A percentile compares a stretch with the other conserved stretches of the same genome.
Conservation (phyloP, 2,113 vertebrate species). For the Oxyura jamaicensis region DNA sequence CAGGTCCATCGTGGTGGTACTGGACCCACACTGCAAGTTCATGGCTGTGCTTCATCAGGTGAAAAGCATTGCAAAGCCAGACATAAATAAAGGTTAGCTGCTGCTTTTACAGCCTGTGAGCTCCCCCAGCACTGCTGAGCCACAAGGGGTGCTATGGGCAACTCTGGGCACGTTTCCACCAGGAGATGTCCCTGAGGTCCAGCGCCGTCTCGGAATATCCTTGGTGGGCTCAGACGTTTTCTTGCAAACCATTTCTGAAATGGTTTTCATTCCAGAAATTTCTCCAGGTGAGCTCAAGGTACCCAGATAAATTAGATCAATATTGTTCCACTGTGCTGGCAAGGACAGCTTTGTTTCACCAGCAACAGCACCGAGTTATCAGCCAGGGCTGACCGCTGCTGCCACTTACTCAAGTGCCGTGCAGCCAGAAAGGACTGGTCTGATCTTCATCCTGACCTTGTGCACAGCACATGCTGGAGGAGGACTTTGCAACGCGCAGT, state of each 20-base stretch:
- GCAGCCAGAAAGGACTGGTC: background rate
- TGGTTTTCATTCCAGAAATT: background rate
- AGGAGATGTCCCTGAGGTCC: background rate
- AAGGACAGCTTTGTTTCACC: background rate
- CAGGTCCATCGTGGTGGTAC: background rate
- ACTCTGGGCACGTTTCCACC: background rate
- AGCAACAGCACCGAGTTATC: background rate
- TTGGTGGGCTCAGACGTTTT: background rate
- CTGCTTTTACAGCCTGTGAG: background rate
- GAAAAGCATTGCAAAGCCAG: accelerated
- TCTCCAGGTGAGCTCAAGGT: background rate
- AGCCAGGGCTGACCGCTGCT: background rate
- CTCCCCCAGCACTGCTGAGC: background rate
- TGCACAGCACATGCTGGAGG: background rate
- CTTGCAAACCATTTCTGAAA: background rate
- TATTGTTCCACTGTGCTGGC: background rate
- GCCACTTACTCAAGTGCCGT: background rate
- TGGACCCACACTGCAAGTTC: background rate
- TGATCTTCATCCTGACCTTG: background rate
- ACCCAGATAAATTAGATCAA: background rate
- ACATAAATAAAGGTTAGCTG: background rate
- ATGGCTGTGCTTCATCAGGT: background rate
- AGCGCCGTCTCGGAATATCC: background rate
- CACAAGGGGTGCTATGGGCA: background rate
- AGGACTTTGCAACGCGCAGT: background rate